Evolutionary conservation across 2,888 invertebrate species (phyloP).

Genomic region (Protonemura montana): DNA sequence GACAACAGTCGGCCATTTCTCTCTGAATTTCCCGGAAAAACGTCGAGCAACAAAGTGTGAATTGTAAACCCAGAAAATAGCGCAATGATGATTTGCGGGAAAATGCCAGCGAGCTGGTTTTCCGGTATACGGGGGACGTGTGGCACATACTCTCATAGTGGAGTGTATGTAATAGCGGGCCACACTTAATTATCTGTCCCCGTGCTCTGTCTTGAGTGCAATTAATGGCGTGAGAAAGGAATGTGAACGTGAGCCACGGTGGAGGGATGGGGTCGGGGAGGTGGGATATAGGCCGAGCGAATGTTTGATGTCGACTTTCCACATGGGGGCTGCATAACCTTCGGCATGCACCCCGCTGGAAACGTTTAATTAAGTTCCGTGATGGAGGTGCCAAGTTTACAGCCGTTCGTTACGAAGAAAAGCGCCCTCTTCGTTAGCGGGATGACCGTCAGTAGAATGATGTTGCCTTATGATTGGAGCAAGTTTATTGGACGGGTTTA

Average conservation of each 20-base stretch:
- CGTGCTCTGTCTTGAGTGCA: slow-evolving; percentile 44
- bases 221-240: slow-evolving; percentile 47
- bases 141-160: slow-evolving; percentile 10
- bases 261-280: neutral
- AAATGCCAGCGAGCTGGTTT: neutral
- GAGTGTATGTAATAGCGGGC: slow-evolving; percentile 43
- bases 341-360: neutral
- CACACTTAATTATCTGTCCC: slow-evolving; percentile 46
- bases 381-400: neutral
- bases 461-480: too few species aligned
- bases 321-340: neutral
- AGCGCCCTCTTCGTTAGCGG: too few species aligned
- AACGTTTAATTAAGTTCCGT: neutral
- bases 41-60: neutral
- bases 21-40: neutral
- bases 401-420: neutral
- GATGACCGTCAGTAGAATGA: too few species aligned
- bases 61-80: neutral
- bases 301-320: neutral
- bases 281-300: neutral
- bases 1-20: neutral
- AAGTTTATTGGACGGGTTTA: too few species aligned
- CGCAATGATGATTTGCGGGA: slow-evolving; percentile 18
- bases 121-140: neutral
- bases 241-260: slow-evolving; percentile 29